Base-by-base conservation (phyloP, 1,140 invertebrate species). In the Neodiprion fabricii region DNA sequence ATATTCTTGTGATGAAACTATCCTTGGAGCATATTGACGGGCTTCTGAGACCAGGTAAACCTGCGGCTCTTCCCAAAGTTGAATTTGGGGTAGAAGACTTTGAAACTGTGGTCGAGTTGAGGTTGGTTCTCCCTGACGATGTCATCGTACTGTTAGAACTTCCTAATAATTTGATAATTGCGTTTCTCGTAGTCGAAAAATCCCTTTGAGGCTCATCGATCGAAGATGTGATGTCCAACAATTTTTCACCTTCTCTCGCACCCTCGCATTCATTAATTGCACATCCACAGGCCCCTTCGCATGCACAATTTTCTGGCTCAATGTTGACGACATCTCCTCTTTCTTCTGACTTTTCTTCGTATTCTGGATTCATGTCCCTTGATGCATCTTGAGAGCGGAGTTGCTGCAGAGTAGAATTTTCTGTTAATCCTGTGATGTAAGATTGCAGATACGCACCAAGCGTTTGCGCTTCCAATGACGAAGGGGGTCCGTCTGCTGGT, bases 271-370 rank as follows among this genome's bases (percentile, higher is more conserved):
- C 28, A 40, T 74, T 61, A 70, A 69, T 69, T 5, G 77, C 79
- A 66, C 86, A 88, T 1, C 85, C 84, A 66, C 86, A 88, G 53
- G 86, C 86, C 9, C 86, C 85, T 48, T 85, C 82, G 75, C 86
- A 87, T 4, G 74, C 76, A 66, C 86, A 86, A 47, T 66, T 68
- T 50, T 73, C 76, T 77, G 65, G 23, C 75, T 48, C 28, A 5
- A 75, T 49, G 9, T 14, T 67, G 17, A 23, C 71, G 61, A 68
- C 71, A 71, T 72, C 61, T 21, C 70, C 48, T 21, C 50, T 40
- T 40, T 50, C 2, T 53, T 48, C n/a, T n/a, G 10, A 47, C 48
- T 65, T 79, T 78, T 40, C 79, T 73, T 50, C 74, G 78, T 28
- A 82, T 71, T 72, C 78, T 77, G 68, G 70, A 50, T 77, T 84